Conservation (phyloP, 2,113 vertebrate genomes). For the Damaliscus lunatus region DNA sequence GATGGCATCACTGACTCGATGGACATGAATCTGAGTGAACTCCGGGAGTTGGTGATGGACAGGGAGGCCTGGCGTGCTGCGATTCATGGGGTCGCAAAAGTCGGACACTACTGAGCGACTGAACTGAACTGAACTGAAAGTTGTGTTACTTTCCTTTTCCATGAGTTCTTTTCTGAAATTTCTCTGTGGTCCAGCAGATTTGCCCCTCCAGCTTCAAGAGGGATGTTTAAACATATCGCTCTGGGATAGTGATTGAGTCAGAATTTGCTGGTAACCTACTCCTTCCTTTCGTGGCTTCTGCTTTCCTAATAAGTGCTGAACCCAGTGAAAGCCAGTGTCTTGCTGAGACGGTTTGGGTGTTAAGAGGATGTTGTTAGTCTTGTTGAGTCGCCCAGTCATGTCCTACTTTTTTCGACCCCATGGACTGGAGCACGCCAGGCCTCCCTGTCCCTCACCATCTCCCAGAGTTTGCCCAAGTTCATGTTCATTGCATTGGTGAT, state of each 20-base stretch:
- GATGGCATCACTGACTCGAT: no score
- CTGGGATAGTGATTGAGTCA: neutral
- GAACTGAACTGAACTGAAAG: neutral
- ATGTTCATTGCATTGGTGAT: neutral
- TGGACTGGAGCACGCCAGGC: neutral
- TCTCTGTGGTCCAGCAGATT: neutral
- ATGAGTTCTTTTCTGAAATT: neutral
- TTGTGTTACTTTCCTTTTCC: neutral
- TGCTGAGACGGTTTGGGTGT: neutral
- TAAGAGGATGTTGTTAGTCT: neutral
- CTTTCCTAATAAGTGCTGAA: neutral
- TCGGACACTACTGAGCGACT: accelerated
- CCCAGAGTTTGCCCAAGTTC: neutral
- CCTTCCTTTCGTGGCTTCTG: neutral
- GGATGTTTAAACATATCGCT: neutral
- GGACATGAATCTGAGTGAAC: no score
- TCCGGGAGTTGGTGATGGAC: no score
- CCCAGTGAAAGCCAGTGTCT: neutral
- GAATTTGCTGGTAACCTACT: neutral
- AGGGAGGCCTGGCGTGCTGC: no score
- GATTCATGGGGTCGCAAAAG: no score
- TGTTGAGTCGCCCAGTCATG: neutral
- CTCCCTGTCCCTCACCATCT: neutral
- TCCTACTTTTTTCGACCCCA: neutral
- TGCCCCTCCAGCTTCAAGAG: neutral